phyloP scores from a whole-genome alignment of 2,797 vertebrate genomes.

The Gobio occitaniae region DNA sequence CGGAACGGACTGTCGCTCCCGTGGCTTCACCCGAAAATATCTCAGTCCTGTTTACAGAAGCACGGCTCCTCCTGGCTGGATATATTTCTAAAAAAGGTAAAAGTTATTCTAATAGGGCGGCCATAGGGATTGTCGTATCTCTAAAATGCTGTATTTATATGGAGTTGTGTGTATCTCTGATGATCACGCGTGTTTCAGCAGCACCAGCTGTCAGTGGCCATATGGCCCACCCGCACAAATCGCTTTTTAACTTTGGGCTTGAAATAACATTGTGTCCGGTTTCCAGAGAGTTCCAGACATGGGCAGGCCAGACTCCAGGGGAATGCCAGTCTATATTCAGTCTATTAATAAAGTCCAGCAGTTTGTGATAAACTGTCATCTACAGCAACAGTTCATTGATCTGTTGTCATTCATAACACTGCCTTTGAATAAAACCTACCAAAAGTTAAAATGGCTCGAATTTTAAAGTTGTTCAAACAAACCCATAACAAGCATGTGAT shows the following conservation, averaged over 20 bases:
- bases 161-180: background rate
- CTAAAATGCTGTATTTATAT: background rate
- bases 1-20: conserved; percentile 26
- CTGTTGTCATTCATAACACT: background rate
- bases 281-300: conserved; percentile 56
- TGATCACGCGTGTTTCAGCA: conserved; percentile 31
- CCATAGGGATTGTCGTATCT: background rate
- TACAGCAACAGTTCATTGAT: background rate
- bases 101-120: background rate
- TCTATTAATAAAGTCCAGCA: conserved; percentile 23
- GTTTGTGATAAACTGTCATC: conserved; percentile 4
- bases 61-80: conserved; percentile 37
- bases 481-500: background rate
- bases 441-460: background rate
- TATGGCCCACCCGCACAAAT: conserved; percentile 56
- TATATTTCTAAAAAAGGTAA: conserved; percentile 62
- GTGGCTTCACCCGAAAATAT: conserved; percentile 32
- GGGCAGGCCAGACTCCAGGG: conserved; percentile 33
- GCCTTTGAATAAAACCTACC: background rate
- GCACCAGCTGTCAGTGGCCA: conserved; percentile 60
- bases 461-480: background rate
- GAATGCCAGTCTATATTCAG: conserved; percentile 47
- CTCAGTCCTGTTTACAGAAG: conserved; percentile 49
- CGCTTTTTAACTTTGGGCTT: conserved; percentile 54
- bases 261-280: conserved; percentile 61